Percentiles rank a stretch among this genome's conserved stretches.
phyloP scores from a whole-genome alignment of 2,888 invertebrate species.

The Nymphalis c-album region DNA sequence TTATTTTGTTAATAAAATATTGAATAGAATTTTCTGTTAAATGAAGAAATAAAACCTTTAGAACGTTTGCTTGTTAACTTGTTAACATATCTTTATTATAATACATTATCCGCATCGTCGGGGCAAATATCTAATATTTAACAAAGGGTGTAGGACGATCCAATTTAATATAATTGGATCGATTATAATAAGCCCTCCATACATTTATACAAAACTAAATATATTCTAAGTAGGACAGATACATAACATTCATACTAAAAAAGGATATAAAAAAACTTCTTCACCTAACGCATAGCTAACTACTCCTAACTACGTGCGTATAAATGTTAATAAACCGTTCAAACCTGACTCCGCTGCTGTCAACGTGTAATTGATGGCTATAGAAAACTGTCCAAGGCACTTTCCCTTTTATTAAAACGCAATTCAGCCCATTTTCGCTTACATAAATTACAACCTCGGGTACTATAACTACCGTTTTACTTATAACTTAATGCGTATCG shows the following conservation, averaged over 20 bases:
- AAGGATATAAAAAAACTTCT: background rate
- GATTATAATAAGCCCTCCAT: background rate
- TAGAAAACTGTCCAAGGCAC: constrained; percentile 32
- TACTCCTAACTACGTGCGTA: constrained; percentile 20
- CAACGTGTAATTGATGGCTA: constrained; percentile 37
- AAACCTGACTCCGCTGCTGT: constrained; percentile 37
- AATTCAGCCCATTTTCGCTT: constrained; percentile 28
- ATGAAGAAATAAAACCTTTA: no score
- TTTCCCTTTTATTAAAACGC: constrained; percentile 36
- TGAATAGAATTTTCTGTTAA: no score
- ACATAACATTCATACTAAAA: background rate
- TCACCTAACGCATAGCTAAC: constrained; percentile 13
- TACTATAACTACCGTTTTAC: constrained; percentile 38
- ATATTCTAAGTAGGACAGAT: background rate
- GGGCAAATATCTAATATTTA: no score
- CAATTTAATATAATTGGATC: background rate
- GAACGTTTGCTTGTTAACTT: no score
- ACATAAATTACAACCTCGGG: constrained; percentile 15
- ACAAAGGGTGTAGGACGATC: background rate
- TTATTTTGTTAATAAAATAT: no score
- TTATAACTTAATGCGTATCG: constrained; percentile 38
- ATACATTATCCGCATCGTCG: no score
- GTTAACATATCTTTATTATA: no score
- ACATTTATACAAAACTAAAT: background rate
- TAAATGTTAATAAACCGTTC: constrained; percentile 32